A percentile compares a stretch with the other conserved stretches of the same genome.
Evolutionary conservation across 1,140 invertebrate species (phyloP).

Genomic region (Aphelinus atriplicis): DNA sequence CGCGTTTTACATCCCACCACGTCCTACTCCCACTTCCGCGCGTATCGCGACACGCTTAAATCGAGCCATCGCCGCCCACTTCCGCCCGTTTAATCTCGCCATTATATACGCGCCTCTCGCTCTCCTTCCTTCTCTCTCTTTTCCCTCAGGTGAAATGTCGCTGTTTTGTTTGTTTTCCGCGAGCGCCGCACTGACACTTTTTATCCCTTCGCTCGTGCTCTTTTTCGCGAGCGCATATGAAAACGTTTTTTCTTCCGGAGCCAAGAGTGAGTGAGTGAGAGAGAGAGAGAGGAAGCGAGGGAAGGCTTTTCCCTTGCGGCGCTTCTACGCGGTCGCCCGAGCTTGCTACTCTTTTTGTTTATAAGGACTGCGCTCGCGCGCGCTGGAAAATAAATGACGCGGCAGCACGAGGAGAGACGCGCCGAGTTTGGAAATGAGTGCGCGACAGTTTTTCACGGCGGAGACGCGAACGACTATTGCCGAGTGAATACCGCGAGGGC

Average conservation of each 20-base stretch:
- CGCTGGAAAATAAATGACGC: constrained; percentile 32
- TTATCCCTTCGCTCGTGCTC: background rate
- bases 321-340: too few species aligned
- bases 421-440: too few species aligned
- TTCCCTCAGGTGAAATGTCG: constrained; percentile 13
- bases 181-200: background rate
- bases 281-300: constrained; percentile 6
- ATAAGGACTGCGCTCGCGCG: too few species aligned
- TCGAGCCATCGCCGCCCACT: constrained; percentile 6
- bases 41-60: background rate
- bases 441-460: background rate
- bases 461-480: too few species aligned
- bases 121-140: background rate
- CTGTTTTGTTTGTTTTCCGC: constrained; percentile 6
- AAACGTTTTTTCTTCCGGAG: background rate
- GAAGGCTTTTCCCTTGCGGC: too few species aligned
- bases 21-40: too few species aligned
- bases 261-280: constrained; percentile 11
- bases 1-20: too few species aligned
- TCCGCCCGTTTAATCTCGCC: constrained; percentile 15
- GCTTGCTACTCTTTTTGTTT: too few species aligned
- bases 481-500: too few species aligned
- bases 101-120: background rate
- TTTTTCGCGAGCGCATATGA: background rate
- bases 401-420: too few species aligned